These are phyloP conservation scores for Hirtodrosophila trivittata DNA, from an alignment of 2,888 invertebrate species.

Conservation along the genomic window DNA sequence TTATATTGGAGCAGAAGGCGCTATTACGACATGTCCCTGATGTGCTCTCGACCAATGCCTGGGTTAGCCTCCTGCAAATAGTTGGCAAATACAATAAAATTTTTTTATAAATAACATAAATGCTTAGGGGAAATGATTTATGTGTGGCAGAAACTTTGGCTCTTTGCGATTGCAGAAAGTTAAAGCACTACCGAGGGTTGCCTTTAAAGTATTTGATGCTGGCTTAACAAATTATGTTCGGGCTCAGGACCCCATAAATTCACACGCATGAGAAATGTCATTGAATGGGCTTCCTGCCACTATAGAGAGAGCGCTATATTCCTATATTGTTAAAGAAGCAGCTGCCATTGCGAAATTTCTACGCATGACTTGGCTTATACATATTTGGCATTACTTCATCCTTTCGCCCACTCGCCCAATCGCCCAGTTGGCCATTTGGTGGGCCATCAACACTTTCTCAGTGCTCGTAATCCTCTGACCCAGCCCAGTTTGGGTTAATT, in stretches of 20 bases:
- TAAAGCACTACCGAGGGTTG: slow-evolving; percentile 53
- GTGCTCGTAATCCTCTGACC: slow-evolving; percentile 27
- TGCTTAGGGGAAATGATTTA: slow-evolving; percentile 75
- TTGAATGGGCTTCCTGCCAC: slow-evolving; percentile 52
- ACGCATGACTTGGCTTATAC: slow-evolving; percentile 72
- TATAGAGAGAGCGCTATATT: background rate
- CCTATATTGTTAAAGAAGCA: slow-evolving; percentile 49
- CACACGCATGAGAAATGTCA: slow-evolving; percentile 74
- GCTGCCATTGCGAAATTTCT: slow-evolving; percentile 66
- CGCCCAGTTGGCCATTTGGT: slow-evolving; percentile 15
- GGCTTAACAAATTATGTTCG: slow-evolving; percentile 46
- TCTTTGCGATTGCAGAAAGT: slow-evolving; percentile 65
- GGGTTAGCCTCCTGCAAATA: slow-evolving; percentile 34
- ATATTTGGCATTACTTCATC: slow-evolving; percentile 38
- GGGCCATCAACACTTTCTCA: slow-evolving; percentile 60
- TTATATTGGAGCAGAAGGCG: slow-evolving; percentile 61
- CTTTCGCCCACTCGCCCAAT: slow-evolving; percentile 15
- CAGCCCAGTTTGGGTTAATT: slow-evolving; percentile 62
- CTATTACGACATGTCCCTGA: slow-evolving; percentile 73
- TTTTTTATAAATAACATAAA: slow-evolving; percentile 74
- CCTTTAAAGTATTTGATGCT: slow-evolving; percentile 38
- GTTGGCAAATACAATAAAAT: slow-evolving; percentile 58
- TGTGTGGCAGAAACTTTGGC: slow-evolving; percentile 62
- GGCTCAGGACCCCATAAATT: slow-evolving; percentile 59
- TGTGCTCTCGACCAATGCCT: slow-evolving; percentile 41